Evolutionary conservation across 2,113 vertebrate genomes (phyloP).

Genomic region (Hippocampus abdominalis): DNA sequence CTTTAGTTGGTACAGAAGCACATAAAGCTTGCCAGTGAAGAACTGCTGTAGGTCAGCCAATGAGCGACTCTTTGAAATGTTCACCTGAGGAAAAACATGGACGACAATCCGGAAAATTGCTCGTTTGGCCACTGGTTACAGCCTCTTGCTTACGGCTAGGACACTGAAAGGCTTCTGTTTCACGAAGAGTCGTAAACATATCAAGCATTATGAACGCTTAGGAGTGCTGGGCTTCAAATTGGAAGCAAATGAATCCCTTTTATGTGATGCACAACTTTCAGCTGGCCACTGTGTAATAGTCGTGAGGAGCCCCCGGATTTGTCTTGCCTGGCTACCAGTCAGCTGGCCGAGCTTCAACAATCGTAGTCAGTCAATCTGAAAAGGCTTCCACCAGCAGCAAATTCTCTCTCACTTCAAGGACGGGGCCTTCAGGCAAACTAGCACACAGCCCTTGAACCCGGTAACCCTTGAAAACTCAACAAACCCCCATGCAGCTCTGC

Average conservation of each 20-base stretch:
- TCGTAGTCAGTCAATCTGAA: conserved; percentile 65
- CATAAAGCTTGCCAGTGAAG: conserved; percentile 99
- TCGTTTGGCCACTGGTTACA: conserved; percentile 47
- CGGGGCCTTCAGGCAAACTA: conserved; percentile 60
- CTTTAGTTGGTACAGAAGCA: conserved; percentile 94
- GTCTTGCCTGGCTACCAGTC: conserved; percentile 60
- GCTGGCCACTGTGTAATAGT: conserved; percentile 42
- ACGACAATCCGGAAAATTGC: conserved; percentile 21
- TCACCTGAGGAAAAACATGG: conserved; percentile 20
- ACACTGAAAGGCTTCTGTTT: conserved; percentile 45
- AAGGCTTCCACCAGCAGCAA: conserved; percentile 59
- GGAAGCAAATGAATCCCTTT: conserved; percentile 24
- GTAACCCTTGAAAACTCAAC: conserved; percentile 65
- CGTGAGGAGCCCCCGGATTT: conserved; percentile 50
- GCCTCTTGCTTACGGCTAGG: conserved; percentile 49
- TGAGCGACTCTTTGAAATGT: conserved; percentile 19
- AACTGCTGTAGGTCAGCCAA: conserved; percentile 98
- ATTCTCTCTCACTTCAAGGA: conserved; percentile 72
- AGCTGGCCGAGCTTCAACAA: conserved; percentile 63
- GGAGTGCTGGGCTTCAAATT: not conserved
- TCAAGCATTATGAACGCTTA: not conserved
- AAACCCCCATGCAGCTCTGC: conserved; percentile 57
- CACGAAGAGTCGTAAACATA: conserved; percentile 28
- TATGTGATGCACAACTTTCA: conserved; percentile 31
- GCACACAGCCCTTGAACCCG: conserved; percentile 64